Percentiles rank a stretch among this genome's conserved stretches.
phyloP scores from a whole-genome alignment of 2,888 invertebrate species.

The Phlogophora meticulosa region DNA sequence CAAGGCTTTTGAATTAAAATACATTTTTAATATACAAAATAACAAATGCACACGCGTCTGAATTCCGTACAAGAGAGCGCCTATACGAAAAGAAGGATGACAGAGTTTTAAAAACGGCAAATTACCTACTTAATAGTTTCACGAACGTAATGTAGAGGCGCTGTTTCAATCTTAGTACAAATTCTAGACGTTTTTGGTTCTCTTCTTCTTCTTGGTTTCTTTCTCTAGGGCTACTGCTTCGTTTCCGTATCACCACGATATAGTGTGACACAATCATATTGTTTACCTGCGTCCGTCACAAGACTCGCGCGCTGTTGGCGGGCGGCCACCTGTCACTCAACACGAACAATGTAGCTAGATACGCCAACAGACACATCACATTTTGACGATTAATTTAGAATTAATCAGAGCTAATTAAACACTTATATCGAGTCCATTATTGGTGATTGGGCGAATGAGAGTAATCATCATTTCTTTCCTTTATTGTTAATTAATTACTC shows the following conservation, averaged over 20 bases:
- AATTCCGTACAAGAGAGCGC: too few species aligned
- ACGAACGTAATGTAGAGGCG: too few species aligned
- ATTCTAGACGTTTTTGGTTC: too few species aligned
- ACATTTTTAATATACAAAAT: too few species aligned
- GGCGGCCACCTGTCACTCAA: slow-evolving; percentile 39
- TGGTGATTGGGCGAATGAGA: slow-evolving; percentile 25
- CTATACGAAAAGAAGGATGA: too few species aligned
- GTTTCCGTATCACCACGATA: slow-evolving; percentile 43
- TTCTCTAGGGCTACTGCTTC: neutral
- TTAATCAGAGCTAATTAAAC: slow-evolving; percentile 51
- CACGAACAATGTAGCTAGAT: neutral
- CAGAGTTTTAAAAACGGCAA: too few species aligned
- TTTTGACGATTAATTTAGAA: slow-evolving; percentile 45
- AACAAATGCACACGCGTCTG: too few species aligned
- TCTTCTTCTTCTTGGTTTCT: too few species aligned
- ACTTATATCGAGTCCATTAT: slow-evolving; percentile 5
- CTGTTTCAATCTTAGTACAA: too few species aligned
- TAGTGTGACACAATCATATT: slow-evolving; percentile 36
- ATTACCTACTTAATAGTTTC: too few species aligned
- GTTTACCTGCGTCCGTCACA: slow-evolving; percentile 42
- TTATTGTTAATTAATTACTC: slow-evolving; percentile 2
- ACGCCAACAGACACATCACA: slow-evolving; percentile 29
- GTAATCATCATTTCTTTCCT: slow-evolving; percentile 2
- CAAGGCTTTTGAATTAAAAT: too few species aligned
- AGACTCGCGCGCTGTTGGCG: slow-evolving; percentile 28